These are phyloP conservation scores for Microtus richardsoni DNA, from an alignment of 2,113 vertebrate species.

Conservation along the genomic window DNA sequence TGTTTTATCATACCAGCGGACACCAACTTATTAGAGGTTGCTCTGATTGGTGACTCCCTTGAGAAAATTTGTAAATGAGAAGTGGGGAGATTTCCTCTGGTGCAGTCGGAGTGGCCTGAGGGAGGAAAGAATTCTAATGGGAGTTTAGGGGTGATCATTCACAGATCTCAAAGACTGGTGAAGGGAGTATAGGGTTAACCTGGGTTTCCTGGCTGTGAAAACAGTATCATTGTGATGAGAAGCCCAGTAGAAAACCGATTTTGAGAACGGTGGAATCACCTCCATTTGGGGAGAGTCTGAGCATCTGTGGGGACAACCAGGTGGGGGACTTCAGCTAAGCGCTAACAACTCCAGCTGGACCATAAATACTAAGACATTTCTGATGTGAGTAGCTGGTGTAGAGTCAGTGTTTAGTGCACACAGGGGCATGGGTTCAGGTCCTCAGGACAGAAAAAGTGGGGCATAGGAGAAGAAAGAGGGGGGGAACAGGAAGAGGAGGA, in stretches of 20 bases:
- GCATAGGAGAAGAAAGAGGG: neutral
- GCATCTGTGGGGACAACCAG: neutral
- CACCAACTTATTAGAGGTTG: neutral
- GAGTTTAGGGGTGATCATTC: neutral
- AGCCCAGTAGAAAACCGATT: neutral
- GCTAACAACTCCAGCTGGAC: neutral
- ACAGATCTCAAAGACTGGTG: neutral
- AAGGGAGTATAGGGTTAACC: neutral
- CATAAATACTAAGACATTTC: neutral
- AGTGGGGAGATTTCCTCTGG: neutral
- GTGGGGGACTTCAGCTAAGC: neutral
- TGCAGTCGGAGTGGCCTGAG: too few relatives aligned
- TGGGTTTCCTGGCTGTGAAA: neutral
- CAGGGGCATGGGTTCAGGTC: too few relatives aligned
- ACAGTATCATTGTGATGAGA: neutral
- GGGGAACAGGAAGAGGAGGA: too few relatives aligned
- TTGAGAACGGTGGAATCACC: neutral
- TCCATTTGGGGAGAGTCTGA: neutral
- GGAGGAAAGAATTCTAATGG: neutral
- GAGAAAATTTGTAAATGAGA: neutral
- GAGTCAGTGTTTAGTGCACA: neutral
- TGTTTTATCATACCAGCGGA: neutral
- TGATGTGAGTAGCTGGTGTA: too few relatives aligned
- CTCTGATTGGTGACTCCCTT: neutral
- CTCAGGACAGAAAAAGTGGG: too few relatives aligned